Base-by-base conservation (phyloP, 2,113 vertebrate species). In the Thamnaconus septentrionalis region DNA sequence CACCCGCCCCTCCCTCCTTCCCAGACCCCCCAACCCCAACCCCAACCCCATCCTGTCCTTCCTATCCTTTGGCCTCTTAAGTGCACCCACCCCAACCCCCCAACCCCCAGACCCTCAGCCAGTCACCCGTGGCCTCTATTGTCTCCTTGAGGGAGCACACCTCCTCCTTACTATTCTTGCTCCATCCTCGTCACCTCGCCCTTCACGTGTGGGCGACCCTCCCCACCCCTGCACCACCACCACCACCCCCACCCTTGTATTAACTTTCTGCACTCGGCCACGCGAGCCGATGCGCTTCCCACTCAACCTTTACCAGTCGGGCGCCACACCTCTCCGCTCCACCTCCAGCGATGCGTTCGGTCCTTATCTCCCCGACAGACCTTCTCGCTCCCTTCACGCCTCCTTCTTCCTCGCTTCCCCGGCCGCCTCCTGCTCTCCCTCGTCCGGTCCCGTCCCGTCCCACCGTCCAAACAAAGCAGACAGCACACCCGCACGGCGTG, bases 171-270 rank as follows among this genome's bases (percentile, higher is more conserved):
- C 73, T 81, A 80, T 85, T 82, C 79, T 65, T 55, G 50, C 58
- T 69, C 76, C 75, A 77, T 83, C 76, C 75, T 85, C 84, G 80
- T 87, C 61, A 65, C 67, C 56, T 75, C 59, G 1, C 42, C 40
- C 64, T 75, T 59, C 4, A 8, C 76, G 68, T 75, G 39, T 85
- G 49, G 3, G 49, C 63, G 18, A 31, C 18, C 18, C 2, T 2
- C 66, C 56, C 39, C 69, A 60, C 66, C 69, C 69, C 57, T 64
- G 43, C 56, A 51, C 39, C 50, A 31, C 18, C 18, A 31, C 18
- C 66, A 53, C 39, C 69, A 60, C 66, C 69, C 69, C 57, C 62
- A 41, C 56, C 51, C 39, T 47, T 51, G 56, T 57, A 8, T 8
- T 41, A 40, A 4, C 47, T 62, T 62, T 41, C 2, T 43, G 53